Percentiles rank a stretch among this genome's conserved stretches.
phyloP scores from a whole-genome alignment of 2,113 vertebrate species.

The Aegotheles bennettii region DNA sequence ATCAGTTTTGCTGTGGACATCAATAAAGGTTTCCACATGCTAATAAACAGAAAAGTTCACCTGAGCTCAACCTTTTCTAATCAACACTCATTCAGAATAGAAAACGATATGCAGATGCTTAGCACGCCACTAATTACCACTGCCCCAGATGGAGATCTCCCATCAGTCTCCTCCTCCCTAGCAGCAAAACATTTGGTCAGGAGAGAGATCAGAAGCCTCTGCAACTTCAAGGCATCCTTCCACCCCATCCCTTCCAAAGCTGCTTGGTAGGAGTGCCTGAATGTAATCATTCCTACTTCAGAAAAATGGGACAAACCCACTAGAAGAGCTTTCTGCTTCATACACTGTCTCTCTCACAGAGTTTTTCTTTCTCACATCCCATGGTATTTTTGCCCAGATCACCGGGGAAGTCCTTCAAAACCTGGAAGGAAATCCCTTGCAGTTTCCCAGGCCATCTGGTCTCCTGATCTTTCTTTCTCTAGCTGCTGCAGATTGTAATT shows the following conservation, averaged over 20 bases:
- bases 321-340: background rate
- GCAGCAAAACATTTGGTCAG: background rate
- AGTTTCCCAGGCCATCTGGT: background rate
- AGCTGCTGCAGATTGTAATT: constrained; percentile 12
- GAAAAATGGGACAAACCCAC: background rate
- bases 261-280: background rate
- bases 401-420: background rate
- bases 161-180: background rate
- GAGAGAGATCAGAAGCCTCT: background rate
- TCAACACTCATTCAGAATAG: background rate
- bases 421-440: background rate
- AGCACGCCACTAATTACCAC: background rate
- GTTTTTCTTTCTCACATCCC: background rate
- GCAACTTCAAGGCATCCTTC: background rate
- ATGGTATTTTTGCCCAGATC: background rate
- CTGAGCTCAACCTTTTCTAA: background rate
- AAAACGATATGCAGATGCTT: rapidly evolving
- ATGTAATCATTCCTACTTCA: background rate
- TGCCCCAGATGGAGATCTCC: background rate
- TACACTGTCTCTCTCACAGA: background rate
- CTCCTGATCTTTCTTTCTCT: constrained; percentile 16
- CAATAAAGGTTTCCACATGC: background rate
- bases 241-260: background rate
- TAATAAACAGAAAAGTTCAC: background rate
- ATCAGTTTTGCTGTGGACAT: background rate